Base-by-base conservation (phyloP, 2,797 vertebrate genomes). In the Betta splendens region DNA sequence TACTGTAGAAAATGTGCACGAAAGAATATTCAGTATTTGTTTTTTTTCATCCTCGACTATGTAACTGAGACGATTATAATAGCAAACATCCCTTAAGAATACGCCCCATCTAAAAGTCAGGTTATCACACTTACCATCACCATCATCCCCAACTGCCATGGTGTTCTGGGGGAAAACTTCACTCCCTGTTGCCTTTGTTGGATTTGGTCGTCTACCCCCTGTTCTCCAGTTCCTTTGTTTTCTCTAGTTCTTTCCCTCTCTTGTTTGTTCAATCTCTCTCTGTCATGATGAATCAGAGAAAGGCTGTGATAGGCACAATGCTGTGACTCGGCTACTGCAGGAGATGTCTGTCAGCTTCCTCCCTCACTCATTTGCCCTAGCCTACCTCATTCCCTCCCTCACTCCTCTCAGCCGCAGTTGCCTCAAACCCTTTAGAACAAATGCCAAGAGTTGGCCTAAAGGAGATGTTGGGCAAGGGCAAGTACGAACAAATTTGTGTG, bases 221-320 rank as follows among this genome's bases (percentile, higher is more conserved):
- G 33, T 48, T 64, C 35, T 52, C 15, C 42, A 28, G 37, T 44
- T 52, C 52, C 56, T 84, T 75, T 73, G 48, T 75, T 71, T 76
- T 61, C 44, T 80, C 50, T 44, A 9, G 43, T 68, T 73, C 55
- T 36, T 46, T 58, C 17, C 22, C n/a, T 31, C 53, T 51, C 52
- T 75, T 20, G 17, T 72, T 79, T 62, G 49, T 63, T 76, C 80
- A 73, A 26, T 64, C 70, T 70, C 72, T 77, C 73, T 76, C 73
- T 65, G 89, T 89, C 86, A 85, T 64, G 67, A 75, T 79, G 88
- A 87, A 89, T 90, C 75, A 87, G 84, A 77, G 88, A 71, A 43
- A 88, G 79, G 86, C 89, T 77, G 89, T 79, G 90, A 90, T 88
- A 90, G 89, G 91, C 89, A 89, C 90, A 64, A 79, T 55, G 38